Evolutionary conservation across 2,113 vertebrate species (phyloP), one percentile per base, ranked within the genome.

Genomic region (Podilymbus podiceps): DNA sequence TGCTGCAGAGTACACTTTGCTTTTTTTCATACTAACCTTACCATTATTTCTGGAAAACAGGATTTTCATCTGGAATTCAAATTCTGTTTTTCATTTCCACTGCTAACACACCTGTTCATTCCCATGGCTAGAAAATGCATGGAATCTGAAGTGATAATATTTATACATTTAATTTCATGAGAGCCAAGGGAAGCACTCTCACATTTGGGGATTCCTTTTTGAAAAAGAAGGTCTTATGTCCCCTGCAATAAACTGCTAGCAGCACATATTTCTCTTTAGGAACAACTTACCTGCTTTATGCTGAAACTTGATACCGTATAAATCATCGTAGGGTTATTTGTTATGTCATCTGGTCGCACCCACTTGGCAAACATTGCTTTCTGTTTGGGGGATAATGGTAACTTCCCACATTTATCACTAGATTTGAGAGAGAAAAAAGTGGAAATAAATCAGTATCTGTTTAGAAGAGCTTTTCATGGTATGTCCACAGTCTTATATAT

Each of bases 301-400:
- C 99, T 99, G 98, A 99, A 99, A 97, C 99, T 99, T 95, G 99
- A 99, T 77, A 99, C 99, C n/a, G 99, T 99, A 91, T 99, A 99
- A 97, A 99, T 99, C 99, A 99, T 99, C 0, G 98, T 99, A 68
- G 99, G 99, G 95, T 99, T 99, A 96, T 98, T 99, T 94, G 98
- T 98, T 94, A 99, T 98, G 68, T 99, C 99, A 85, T 99, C 99
- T 10, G 99, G 99, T 24, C 99, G 97, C 40, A 99, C 98, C 99
- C 99, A 99, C 90, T 98, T 99, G 84, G 99, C 98, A 98, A 99
- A 99, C 88, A 99, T 99, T 33, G 98, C 98, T 97, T 98, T 99
- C 97, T 99, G 99, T 94, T 99, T 99, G 56, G 99, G 99, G 8
- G 99, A 99, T 93, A 99, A 97, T 0, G 99, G 99, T 85, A 99